Conservation (phyloP, 1,140 invertebrate genomes). For the Maconellicoccus hirsutus region DNA sequence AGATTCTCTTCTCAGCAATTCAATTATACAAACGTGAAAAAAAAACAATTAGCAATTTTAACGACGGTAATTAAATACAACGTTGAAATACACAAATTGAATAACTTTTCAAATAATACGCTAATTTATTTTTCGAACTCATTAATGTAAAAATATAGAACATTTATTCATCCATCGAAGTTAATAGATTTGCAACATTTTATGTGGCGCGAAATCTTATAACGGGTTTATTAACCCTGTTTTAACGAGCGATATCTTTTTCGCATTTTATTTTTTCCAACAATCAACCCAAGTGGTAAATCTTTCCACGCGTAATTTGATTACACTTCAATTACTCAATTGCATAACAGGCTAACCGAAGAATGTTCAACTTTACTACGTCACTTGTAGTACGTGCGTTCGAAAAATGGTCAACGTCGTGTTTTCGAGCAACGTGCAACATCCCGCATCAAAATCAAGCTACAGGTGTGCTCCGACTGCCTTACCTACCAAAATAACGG, state of each 20-base stretch:
- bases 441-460: not conserved
- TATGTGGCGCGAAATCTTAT: not conserved
- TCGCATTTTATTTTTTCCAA: not conserved
- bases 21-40: too few relatives aligned
- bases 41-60: too few relatives aligned
- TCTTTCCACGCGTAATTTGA: not conserved
- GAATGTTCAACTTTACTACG: not conserved
- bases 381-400: not conserved
- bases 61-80: too few relatives aligned
- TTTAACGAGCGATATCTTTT: not conserved
- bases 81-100: too few relatives aligned
- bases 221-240: not conserved
- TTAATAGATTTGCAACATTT: not conserved
- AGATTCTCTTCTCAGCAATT: too few relatives aligned
- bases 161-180: not conserved
- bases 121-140: not conserved
- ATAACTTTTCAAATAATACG: too few relatives aligned
- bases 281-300: not conserved
- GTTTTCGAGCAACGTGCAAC: not conserved
- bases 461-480: not conserved
- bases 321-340: not conserved
- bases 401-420: not conserved
- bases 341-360: not conserved
- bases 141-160: not conserved
- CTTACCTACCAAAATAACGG: not conserved